These are phyloP conservation scores for Dasysyrphus albostriatus DNA, from an alignment of 2,888 invertebrate genomes.

Conservation along the genomic window DNA sequence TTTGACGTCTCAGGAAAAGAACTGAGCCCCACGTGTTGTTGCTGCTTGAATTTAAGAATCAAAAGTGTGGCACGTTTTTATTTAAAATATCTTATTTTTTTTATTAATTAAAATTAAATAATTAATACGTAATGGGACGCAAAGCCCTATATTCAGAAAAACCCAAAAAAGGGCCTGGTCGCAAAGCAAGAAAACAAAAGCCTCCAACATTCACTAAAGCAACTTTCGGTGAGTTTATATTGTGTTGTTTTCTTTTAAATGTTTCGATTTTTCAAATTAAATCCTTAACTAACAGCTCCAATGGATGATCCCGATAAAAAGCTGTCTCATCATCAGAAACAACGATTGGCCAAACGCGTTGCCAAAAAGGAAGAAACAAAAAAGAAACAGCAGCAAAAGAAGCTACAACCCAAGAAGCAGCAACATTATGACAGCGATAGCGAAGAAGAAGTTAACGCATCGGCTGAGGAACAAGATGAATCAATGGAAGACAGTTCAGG, in stretches of 20 bases:
- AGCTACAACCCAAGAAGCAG: constrained; percentile 76
- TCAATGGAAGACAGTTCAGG: constrained; percentile 79
- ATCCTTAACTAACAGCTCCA: constrained; percentile 79
- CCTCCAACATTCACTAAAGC: constrained; percentile 86
- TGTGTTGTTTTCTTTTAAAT: background rate
- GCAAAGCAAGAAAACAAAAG: constrained; percentile 93
- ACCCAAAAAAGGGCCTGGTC: constrained; percentile 92
- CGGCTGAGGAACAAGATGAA: constrained; percentile 76
- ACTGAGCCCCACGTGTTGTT: constrained; percentile 68
- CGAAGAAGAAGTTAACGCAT: constrained; percentile 78
- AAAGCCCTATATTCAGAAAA: constrained; percentile 92
- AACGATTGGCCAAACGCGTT: constrained; percentile 87
- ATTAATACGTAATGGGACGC: constrained; percentile 87
- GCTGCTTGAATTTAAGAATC: constrained; percentile 30
- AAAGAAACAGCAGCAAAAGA: constrained; percentile 79
- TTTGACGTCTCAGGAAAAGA: background rate
- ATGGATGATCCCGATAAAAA: constrained; percentile 84
- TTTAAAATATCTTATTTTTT: too few species aligned
- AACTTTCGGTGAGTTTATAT: constrained; percentile 80
- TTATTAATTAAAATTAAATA: constrained; percentile 2
- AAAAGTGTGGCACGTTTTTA: constrained; percentile 56
- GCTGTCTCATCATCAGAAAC: constrained; percentile 89
- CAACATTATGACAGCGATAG: constrained; percentile 81
- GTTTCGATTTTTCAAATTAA: constrained; percentile 6
- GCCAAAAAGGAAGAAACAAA: constrained; percentile 84